Conservation (phyloP, 2,888 invertebrate species). For the Pandemis heparana region DNA sequence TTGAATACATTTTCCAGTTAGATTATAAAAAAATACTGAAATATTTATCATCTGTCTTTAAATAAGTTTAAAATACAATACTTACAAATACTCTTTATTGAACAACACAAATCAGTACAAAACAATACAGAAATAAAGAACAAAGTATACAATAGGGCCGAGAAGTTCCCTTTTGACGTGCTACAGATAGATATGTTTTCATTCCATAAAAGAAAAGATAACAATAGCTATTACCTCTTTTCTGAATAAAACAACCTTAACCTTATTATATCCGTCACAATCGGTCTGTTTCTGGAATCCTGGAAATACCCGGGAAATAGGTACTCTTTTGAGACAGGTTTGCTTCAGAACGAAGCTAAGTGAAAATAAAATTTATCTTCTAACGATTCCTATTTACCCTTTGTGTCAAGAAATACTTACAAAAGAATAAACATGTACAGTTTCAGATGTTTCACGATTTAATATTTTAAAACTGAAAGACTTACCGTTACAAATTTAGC, state of each 20-base stretch:
- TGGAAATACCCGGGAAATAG: too few species aligned
- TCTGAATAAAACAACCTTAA: constrained; percentile 4
- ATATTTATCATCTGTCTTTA: too few species aligned
- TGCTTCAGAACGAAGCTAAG: constrained; percentile 1
- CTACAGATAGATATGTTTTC: not conserved
- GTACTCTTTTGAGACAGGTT: constrained; percentile 9
- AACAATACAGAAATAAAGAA: too few species aligned
- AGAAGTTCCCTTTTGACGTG: too few species aligned
- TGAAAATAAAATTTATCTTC: constrained; percentile 14
- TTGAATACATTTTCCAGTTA: too few species aligned
- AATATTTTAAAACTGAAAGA: too few species aligned
- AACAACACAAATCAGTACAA: too few species aligned
- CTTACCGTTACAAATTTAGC: too few species aligned
- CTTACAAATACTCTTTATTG: too few species aligned
- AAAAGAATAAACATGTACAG: not conserved
- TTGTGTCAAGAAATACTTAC: not conserved
- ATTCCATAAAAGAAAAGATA: not conserved
- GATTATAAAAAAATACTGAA: too few species aligned
- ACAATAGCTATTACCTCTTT: not conserved
- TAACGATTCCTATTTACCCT: constrained; percentile 1
- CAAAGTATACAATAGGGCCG: too few species aligned
- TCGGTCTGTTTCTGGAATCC: constrained; percentile 11
- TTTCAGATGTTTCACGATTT: not conserved
- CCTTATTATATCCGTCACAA: constrained; percentile 4
- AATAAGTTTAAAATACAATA: too few species aligned